Percentiles rank a stretch among this genome's conserved stretches.
Conservation (phyloP, 2,113 vertebrate species). For the Xiphorhynchus elegans region DNA sequence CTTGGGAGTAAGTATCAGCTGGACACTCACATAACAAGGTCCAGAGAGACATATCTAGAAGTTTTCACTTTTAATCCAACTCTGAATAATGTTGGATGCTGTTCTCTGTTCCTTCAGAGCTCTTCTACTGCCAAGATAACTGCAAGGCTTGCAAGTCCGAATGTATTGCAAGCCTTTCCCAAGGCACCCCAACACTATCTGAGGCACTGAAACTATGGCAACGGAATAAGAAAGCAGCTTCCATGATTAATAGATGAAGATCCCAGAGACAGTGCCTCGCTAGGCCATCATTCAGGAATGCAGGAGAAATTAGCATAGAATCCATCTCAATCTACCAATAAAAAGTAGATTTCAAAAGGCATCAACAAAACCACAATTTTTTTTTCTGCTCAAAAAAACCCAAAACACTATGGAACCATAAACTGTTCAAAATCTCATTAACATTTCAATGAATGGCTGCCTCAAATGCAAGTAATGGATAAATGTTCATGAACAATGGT, state of each 20-base stretch:
- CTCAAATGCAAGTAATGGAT: slow-evolving; percentile 16
- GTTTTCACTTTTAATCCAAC: slow-evolving; percentile 73
- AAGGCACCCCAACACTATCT: slow-evolving; percentile 92
- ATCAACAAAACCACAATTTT: slow-evolving; percentile 23
- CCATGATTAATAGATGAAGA: slow-evolving; percentile 99
- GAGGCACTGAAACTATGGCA: slow-evolving; percentile 99
- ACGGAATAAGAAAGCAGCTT: slow-evolving; percentile 95
- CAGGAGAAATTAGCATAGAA: slow-evolving; percentile 72
- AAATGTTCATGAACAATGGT: neutral
- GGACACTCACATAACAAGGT: slow-evolving; percentile 76
- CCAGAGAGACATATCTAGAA: slow-evolving; percentile 75
- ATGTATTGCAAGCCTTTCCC: slow-evolving; percentile 82
- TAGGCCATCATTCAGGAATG: slow-evolving; percentile 81
- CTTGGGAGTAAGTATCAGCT: slow-evolving; percentile 68
- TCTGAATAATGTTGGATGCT: slow-evolving; percentile 66
- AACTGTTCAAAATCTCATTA: slow-evolving; percentile 50
- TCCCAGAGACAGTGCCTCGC: slow-evolving; percentile 84
- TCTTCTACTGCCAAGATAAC: slow-evolving; percentile 72
- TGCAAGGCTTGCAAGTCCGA: slow-evolving; percentile 80
- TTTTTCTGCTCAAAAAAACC: neutral
- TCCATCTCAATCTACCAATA: slow-evolving; percentile 63
- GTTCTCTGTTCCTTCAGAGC: slow-evolving; percentile 64
- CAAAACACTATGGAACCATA: neutral
- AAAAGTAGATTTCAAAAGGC: slow-evolving; percentile 42
- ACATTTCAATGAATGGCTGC: slow-evolving; percentile 14